Evolutionary conservation across 2,797 vertebrate genomes (phyloP).

Genomic region (Mormyrops boulengeri): DNA sequence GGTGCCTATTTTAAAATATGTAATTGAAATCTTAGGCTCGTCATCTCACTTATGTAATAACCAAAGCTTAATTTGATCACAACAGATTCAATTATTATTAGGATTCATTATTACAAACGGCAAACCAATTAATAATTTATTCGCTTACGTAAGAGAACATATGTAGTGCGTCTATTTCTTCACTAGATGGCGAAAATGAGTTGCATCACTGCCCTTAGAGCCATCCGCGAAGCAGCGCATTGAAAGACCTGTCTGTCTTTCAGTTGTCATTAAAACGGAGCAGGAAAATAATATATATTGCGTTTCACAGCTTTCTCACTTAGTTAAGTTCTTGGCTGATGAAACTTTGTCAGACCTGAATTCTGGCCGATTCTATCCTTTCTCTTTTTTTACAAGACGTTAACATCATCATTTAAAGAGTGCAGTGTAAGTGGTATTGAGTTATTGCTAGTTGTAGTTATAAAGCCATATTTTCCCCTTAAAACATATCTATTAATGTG

Average conservation of each 20-base stretch:
- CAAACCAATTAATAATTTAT: background rate
- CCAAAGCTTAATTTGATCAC: background rate
- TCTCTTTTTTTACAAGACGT: background rate
- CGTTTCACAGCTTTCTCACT: background rate
- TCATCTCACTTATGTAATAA: background rate
- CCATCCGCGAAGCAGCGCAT: background rate
- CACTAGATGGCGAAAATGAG: conserved; percentile 16
- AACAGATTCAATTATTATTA: background rate
- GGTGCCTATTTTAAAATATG: background rate
- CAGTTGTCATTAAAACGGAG: background rate
- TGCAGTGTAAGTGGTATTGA: background rate
- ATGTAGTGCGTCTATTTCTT: background rate
- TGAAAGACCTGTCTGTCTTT: background rate
- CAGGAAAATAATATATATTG: background rate
- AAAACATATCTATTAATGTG: background rate
- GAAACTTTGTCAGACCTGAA: background rate
- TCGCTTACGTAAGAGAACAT: background rate
- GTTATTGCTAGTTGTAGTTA: background rate
- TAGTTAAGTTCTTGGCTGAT: background rate
- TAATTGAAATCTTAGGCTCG: background rate
- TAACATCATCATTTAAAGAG: background rate
- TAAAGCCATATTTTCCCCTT: background rate
- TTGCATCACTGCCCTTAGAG: background rate
- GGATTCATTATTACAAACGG: background rate
- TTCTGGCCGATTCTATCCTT: background rate